Percentiles rank a stretch among this genome's conserved stretches.
These are phyloP conservation scores for Hymenochirus boettgeri DNA, from an alignment of 2,113 vertebrate genomes.

Conservation along the genomic window DNA sequence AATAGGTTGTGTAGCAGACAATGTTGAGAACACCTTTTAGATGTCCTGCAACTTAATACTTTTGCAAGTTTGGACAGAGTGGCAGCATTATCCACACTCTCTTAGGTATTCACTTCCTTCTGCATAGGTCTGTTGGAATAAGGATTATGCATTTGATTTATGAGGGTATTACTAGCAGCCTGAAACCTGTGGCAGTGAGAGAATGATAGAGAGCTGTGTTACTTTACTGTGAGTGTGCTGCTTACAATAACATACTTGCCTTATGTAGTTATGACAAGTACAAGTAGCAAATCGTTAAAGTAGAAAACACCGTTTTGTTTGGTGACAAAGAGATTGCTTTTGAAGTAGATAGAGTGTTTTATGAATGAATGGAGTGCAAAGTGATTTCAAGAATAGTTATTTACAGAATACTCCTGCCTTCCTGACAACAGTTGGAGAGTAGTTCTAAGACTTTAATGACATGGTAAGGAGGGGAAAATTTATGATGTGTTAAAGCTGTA, in stretches of 20 bases:
- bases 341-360: constrained; percentile 66
- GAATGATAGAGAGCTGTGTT: constrained; percentile 15
- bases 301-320: constrained; percentile 52
- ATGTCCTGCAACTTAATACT: too few species aligned
- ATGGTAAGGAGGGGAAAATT: constrained; percentile 55
- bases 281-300: constrained; percentile 68
- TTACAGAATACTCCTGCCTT: constrained; percentile 59
- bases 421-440: constrained; percentile 54
- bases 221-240: constrained; percentile 22
- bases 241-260: constrained; percentile 45
- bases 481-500: constrained; percentile 63
- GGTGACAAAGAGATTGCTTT: constrained; percentile 53
- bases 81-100: constrained; percentile 9
- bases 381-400: constrained; percentile 68
- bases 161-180: constrained; percentile 34
- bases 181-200: constrained; percentile 28
- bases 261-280: constrained; percentile 66
- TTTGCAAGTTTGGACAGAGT: too few species aligned
- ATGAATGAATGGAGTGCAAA: constrained; percentile 67
- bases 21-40: too few species aligned
- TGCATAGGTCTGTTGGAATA: constrained; percentile 18
- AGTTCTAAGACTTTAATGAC: constrained; percentile 54
- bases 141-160: constrained; percentile 38
- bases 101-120: constrained; percentile 28
- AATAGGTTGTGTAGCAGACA: too few species aligned